These are phyloP conservation scores for Micronisus gabar DNA, from an alignment of 2,113 vertebrate genomes.

Conservation along the genomic window DNA sequence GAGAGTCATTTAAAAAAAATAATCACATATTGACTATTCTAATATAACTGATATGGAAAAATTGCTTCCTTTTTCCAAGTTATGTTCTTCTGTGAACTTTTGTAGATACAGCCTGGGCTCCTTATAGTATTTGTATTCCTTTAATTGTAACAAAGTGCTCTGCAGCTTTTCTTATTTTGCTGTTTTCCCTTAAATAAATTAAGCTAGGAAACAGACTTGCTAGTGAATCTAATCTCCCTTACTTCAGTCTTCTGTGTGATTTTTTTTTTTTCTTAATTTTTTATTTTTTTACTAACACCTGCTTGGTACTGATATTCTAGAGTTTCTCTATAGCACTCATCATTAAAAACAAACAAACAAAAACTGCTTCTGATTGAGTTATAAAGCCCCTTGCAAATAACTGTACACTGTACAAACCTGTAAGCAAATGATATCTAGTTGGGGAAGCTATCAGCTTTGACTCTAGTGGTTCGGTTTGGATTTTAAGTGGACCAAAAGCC, in stretches of 20 bases:
- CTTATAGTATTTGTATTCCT: background rate
- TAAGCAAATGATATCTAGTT: background rate
- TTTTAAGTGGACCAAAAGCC: constrained; percentile 68
- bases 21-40: background rate
- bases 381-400: background rate
- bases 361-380: background rate
- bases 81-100: background rate
- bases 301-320: background rate
- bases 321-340: background rate
- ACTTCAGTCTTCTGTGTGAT: background rate
- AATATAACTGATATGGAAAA: background rate
- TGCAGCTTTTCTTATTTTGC: background rate
- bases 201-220: background rate
- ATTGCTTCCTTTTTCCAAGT: background rate
- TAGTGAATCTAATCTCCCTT: background rate
- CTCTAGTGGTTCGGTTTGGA: constrained; percentile 13
- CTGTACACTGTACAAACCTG: background rate
- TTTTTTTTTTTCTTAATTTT: background rate
- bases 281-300: background rate
- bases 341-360: background rate
- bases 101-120: background rate
- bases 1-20: background rate
- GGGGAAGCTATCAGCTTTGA: constrained; percentile 10
- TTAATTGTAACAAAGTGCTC: background rate
- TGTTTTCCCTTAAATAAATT: background rate